phyloP scores from a whole-genome alignment of 1,140 invertebrate species.

The Orchestia grillus region DNA sequence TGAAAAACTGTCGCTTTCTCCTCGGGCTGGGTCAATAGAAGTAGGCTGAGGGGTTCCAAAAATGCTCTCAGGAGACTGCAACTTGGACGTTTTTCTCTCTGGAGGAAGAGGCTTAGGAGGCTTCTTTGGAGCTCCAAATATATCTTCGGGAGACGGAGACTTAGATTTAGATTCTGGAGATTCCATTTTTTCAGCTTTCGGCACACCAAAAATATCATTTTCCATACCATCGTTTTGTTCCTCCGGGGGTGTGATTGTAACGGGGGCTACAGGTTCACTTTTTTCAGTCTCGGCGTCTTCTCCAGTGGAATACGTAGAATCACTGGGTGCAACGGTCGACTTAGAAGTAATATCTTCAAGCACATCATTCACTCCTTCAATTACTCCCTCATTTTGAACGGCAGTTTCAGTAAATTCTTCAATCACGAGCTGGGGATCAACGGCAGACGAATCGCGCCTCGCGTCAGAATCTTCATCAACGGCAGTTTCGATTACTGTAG shows the following conservation, averaged over 20 bases:
- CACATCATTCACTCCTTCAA: neutral
- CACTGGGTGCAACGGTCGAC: neutral
- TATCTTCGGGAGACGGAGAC: conserved; percentile 49
- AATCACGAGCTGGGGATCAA: conserved; percentile 22
- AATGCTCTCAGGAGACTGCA: conserved; percentile 21
- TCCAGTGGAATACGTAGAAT: neutral
- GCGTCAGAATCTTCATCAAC: conserved; percentile 59
- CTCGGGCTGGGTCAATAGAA: neutral
- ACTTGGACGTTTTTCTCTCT: conserved; percentile 30
- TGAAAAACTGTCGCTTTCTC: neutral
- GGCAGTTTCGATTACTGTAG: conserved; percentile 65
- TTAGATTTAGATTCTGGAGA: conserved; percentile 57
- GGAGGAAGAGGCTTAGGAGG: conserved; percentile 25
- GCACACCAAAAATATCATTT: conserved; percentile 35
- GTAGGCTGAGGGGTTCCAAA: neutral
- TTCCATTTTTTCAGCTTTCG: conserved; percentile 52
- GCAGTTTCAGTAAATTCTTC: conserved; percentile 4
- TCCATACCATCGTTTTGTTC: conserved; percentile 53
- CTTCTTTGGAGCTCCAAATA: conserved; percentile 50
- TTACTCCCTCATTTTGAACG: neutral
- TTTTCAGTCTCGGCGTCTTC: conserved; percentile 22
- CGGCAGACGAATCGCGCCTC: conserved; percentile 53
- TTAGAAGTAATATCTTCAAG: neutral
- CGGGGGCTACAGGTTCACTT: conserved; percentile 60
- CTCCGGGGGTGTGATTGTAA: conserved; percentile 11